Percentiles rank a stretch among this genome's conserved stretches.
These are phyloP conservation scores for Festucalex cinctus DNA, from an alignment of 2,113 vertebrate genomes.

Conservation along the genomic window DNA sequence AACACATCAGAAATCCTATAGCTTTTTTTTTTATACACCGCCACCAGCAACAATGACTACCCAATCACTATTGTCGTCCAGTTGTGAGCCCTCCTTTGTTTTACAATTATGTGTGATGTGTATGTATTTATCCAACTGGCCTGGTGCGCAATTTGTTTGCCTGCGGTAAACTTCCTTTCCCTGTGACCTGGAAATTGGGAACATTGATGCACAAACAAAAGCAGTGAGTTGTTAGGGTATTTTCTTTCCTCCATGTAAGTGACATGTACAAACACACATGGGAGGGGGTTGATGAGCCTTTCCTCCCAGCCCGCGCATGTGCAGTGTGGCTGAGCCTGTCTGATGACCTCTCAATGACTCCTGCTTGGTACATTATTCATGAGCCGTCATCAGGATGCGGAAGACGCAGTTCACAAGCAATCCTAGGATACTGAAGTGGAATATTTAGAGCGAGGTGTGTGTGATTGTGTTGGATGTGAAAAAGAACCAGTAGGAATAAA, in stretches of 20 bases:
- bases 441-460: neutral
- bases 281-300: neutral
- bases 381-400: constrained; percentile 89
- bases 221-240: constrained; percentile 27
- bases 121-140: constrained; percentile 1
- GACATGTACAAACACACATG: constrained; percentile 27
- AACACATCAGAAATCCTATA: too few relatives aligned
- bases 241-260: constrained; percentile 28
- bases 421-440: constrained; percentile 16
- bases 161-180: constrained; percentile 21
- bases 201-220: constrained; percentile 43
- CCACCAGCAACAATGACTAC: neutral
- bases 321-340: constrained; percentile 72
- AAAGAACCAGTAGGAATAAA: neutral
- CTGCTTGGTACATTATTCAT: constrained; percentile 90
- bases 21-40: too few relatives aligned
- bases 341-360: constrained; percentile 94
- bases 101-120: neutral
- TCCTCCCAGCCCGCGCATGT: constrained; percentile 6
- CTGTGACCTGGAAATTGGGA: constrained; percentile 33
- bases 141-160: constrained; percentile 9
- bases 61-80: neutral
- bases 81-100: neutral
- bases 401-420: constrained; percentile 83
- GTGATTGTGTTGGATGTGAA: neutral